phyloP scores from a whole-genome alignment of 1,140 invertebrate genomes.

The Tetranychus urticae region DNA sequence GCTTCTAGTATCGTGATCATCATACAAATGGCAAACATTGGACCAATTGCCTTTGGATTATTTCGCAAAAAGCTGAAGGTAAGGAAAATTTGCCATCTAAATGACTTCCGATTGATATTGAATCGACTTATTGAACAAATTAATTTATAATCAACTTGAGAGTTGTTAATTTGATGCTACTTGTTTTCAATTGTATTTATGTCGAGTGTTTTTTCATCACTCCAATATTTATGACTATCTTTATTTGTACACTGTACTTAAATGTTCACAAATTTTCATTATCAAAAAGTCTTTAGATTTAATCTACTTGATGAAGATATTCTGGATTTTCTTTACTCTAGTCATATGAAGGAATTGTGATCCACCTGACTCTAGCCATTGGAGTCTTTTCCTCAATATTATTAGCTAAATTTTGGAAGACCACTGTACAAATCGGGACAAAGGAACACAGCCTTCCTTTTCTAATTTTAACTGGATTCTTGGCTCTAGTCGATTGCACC shows the following conservation, averaged over 20 bases:
- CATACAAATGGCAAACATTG: constrained; percentile 56
- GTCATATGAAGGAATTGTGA: not conserved
- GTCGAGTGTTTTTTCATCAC: no score
- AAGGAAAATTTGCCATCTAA: not conserved
- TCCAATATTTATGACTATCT: no score
- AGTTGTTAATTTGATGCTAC: no score
- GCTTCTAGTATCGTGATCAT: constrained; percentile 58
- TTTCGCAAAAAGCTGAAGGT: constrained; percentile 1
- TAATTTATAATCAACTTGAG: no score
- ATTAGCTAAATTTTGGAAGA: constrained; percentile 45
- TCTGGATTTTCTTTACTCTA: not conserved
- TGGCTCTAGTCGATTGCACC: constrained; percentile 66
- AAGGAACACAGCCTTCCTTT: constrained; percentile 40
- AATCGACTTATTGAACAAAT: no score
- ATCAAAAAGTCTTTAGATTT: no score
- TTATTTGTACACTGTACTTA: no score
- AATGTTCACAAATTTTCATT: no score
- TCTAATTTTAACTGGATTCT: constrained; percentile 46
- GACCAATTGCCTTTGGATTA: constrained; percentile 38
- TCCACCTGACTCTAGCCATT: constrained; percentile 23
- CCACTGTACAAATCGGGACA: constrained; percentile 32
- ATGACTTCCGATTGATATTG: no score
- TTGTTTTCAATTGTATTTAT: no score
- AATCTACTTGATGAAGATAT: no score
- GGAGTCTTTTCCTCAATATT: constrained; percentile 38